phyloP scores from a whole-genome alignment of 1,140 invertebrate species.

The Epicauta chinensis region DNA sequence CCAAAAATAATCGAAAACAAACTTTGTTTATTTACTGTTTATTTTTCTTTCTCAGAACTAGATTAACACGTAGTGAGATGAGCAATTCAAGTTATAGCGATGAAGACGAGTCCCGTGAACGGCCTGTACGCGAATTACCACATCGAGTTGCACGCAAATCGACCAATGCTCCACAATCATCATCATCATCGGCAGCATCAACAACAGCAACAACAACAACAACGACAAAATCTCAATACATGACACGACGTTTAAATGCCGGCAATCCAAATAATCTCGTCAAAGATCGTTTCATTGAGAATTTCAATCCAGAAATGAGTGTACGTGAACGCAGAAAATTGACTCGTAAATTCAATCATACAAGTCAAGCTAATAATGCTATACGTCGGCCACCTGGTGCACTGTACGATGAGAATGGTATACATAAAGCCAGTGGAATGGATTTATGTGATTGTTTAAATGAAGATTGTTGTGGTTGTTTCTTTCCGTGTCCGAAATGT shows the following conservation, averaged over 20 bases:
- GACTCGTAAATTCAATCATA: slow-evolving; percentile 30
- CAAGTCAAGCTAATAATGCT: slow-evolving; percentile 3
- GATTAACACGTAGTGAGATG: too few species aligned
- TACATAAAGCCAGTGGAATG: slow-evolving; percentile 46
- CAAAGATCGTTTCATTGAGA: slow-evolving; percentile 30
- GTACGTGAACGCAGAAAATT: slow-evolving; percentile 35
- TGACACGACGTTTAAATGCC: slow-evolving; percentile 18
- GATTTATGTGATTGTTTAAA: slow-evolving; percentile 77
- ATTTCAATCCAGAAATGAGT: slow-evolving; percentile 39
- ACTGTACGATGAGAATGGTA: slow-evolving; percentile 36
- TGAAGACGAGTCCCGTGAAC: slow-evolving; percentile 25
- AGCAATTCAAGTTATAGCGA: slow-evolving; percentile 14
- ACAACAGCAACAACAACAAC: not conserved
- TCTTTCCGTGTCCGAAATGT: slow-evolving; percentile 73
- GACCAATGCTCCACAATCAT: slow-evolving; percentile 5
- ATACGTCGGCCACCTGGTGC: slow-evolving; percentile 29
- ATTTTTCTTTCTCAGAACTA: too few species aligned
- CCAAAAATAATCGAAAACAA: not conserved
- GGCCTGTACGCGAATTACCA: not conserved
- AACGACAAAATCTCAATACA: slow-evolving; percentile 25
- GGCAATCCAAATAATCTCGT: slow-evolving; percentile 10
- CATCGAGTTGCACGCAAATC: slow-evolving; percentile 27
- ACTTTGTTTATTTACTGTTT: too few species aligned
- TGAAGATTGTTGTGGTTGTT: slow-evolving; percentile 66
- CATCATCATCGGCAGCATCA: not conserved